A percentile compares a stretch with the other conserved stretches of the same genome.
phyloP scores from a whole-genome alignment of 2,888 invertebrate species.

The Lissocephala sabroskyi region DNA sequence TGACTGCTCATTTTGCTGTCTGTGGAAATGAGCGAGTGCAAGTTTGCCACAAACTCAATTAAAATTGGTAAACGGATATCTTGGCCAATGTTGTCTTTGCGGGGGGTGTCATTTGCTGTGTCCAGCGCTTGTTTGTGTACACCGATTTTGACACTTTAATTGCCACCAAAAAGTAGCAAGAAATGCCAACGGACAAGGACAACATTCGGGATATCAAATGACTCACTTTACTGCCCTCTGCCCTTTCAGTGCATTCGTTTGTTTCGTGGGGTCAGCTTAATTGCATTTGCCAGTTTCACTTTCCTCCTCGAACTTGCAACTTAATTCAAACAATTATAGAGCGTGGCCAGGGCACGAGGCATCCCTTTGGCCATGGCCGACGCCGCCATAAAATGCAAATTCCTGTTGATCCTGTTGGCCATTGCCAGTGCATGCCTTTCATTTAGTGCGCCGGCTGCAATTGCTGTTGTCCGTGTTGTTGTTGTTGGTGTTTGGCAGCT shows the following conservation, averaged over 20 bases:
- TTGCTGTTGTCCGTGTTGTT: background rate
- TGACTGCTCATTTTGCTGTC: too few species aligned
- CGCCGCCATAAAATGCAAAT: constrained; percentile 65
- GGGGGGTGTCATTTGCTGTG: background rate
- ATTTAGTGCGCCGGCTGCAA: constrained; percentile 29
- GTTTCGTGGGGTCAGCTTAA: constrained; percentile 24
- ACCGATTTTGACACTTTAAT: constrained; percentile 52
- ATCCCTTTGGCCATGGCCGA: constrained; percentile 35
- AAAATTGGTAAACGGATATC: constrained; percentile 48
- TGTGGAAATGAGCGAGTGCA: too few species aligned
- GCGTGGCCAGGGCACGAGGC: background rate
- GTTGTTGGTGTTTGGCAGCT: constrained; percentile 7
- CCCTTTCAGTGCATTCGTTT: constrained; percentile 8
- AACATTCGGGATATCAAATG: constrained; percentile 26
- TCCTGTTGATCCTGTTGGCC: constrained; percentile 61
- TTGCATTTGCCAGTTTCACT: constrained; percentile 33
- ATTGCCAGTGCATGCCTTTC: constrained; percentile 55
- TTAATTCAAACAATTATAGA: constrained; percentile 52
- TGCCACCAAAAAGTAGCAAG: constrained; percentile 29
- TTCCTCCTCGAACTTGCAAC: constrained; percentile 21
- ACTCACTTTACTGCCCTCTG: constrained; percentile 31
- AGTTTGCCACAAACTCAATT: constrained; percentile 40
- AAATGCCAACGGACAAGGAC: constrained; percentile 29
- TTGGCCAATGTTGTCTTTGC: constrained; percentile 11
- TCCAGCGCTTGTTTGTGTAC: background rate